Evolutionary conservation across 2,113 vertebrate species (phyloP), one percentile per base, ranked within the genome.

Genomic region (Struthio camelus): DNA sequence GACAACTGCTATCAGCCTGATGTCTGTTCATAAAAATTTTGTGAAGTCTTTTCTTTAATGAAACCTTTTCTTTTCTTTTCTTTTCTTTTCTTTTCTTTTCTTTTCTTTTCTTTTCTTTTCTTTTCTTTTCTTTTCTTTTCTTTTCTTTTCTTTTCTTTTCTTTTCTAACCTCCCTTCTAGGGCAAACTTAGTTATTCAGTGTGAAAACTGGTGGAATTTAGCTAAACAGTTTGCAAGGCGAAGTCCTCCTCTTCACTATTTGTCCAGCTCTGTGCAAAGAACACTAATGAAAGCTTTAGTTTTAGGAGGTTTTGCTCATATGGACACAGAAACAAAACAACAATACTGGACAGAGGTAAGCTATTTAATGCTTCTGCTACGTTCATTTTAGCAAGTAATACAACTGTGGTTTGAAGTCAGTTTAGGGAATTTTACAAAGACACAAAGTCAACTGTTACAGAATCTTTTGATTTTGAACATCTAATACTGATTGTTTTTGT

Each of bases 321-420:
- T 99, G 99, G 99, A 99, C 96, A 98, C 99, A 1, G 99, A 99
- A 95, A 98, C 98, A 94, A 99, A 99, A 83, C 99, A 99, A 93
- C 99, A 99, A 62, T 99, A 99, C 96, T 99, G 99, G 99, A 99
- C 99, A 5, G 99, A 99, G 99, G 99, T 99, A 97, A 98, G 77
- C 14, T 24, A 5, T 42, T 94, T 36, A 24, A 11, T 81, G 30
- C 10, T 91, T 79, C 85, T 67, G 0, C 80, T 80, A 11, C 22
- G 20, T 80, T 30, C 9, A 8, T 59, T 81, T 83, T 70, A 83
- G 27, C n/a, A 79, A 87, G 51, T 9, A 58, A 5, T 65, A 38
- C 11, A 66, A 28, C 12, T 14, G 11, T 48, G 27, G 34, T 67
- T 58, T 30, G 18, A 34, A 42, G 46, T 71, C 70, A 61, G 12